Evolutionary conservation across 2,113 vertebrate species (phyloP).

Genomic region (Myotis davidii): DNA sequence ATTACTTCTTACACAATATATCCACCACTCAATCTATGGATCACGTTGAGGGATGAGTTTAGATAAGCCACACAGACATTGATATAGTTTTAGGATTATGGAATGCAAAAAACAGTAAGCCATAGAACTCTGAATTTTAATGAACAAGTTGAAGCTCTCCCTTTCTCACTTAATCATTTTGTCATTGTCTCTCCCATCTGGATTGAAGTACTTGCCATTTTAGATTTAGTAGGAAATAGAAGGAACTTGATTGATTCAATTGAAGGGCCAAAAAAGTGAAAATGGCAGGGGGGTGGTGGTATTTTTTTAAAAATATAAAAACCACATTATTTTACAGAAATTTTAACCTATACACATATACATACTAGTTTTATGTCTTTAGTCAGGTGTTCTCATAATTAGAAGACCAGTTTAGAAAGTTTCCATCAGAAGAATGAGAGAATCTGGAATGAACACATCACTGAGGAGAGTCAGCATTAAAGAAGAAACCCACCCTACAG

Average conservation of each 20-base stretch:
- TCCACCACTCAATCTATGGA: neutral
- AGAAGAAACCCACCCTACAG: neutral
- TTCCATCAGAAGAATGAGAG: neutral
- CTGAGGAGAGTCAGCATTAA: neutral
- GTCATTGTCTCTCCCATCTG: neutral
- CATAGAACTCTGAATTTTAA: constrained; percentile 11
- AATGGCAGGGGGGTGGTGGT: neutral
- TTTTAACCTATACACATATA: neutral
- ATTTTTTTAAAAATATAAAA: neutral
- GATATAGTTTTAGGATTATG: neutral
- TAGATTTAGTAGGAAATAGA: neutral
- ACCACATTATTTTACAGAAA: neutral
- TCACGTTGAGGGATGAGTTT: neutral
- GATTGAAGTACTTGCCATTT: neutral
- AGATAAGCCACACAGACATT: neutral
- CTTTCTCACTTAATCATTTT: neutral
- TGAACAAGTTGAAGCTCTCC: neutral
- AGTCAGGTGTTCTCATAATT: neutral
- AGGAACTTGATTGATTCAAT: neutral
- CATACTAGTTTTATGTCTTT: neutral
- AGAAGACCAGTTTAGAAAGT: neutral
- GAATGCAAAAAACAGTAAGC: neutral
- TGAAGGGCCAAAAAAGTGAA: neutral
- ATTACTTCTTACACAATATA: neutral
- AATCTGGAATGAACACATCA: neutral